These are phyloP conservation scores for Gorsachius magnificus DNA, from an alignment of 2,797 vertebrate species.

Conservation along the genomic window DNA sequence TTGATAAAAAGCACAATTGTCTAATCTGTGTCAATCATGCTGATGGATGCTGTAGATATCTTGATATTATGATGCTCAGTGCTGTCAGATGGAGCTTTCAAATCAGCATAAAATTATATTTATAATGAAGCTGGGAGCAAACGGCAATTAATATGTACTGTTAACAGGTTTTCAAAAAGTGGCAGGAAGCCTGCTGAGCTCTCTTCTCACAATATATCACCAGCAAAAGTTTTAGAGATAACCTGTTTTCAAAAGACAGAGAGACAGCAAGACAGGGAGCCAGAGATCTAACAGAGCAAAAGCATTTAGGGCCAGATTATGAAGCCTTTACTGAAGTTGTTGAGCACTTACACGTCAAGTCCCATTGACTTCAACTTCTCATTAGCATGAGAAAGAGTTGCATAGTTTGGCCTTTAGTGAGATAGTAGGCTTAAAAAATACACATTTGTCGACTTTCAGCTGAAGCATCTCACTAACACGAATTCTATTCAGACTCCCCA, in stretches of 20 bases:
- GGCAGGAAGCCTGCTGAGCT: background rate
- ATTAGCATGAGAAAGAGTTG: conserved; percentile 38
- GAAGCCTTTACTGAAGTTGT: background rate
- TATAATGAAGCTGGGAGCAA: background rate
- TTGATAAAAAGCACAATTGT: background rate
- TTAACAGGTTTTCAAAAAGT: conserved; percentile 11
- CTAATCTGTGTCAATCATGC: background rate
- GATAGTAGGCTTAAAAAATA: conserved; percentile 15
- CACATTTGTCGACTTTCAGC: background rate
- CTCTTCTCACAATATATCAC: background rate
- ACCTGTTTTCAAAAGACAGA: background rate
- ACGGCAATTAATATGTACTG: background rate
- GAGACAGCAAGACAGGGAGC: background rate
- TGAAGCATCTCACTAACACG: background rate
- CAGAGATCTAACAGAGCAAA: background rate
- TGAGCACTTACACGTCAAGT: background rate
- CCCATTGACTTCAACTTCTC: conserved; percentile 5
- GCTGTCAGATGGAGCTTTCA: background rate
- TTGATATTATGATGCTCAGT: background rate
- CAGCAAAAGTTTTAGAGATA: conserved; percentile 1
- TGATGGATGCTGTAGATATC: background rate
- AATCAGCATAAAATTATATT: background rate
- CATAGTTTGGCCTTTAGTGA: background rate
- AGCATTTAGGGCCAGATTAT: conserved; percentile 16
- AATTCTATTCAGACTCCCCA: background rate